Evolutionary conservation across 2,113 vertebrate species (phyloP), one percentile per base, ranked within the genome.

Genomic region (Heterotis niloticus): DNA sequence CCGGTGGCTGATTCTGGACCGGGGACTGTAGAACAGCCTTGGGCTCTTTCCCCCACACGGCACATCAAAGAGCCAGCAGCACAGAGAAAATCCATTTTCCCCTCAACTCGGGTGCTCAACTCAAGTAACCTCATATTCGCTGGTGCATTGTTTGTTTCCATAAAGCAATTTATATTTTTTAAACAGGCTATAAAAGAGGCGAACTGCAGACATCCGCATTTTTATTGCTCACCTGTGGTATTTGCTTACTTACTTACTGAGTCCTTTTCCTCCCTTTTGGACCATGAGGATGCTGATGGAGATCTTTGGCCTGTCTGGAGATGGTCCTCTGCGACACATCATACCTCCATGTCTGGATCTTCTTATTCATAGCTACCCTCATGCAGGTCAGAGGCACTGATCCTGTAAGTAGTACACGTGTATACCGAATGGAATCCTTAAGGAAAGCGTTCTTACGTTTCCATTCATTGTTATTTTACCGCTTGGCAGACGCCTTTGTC

Each of bases 1-100:
- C 64, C 68, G 51, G 70, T 51, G 44, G n/a, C 62, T 66, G 62
- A 66, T 57, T 75, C 78, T 74, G 71, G 78, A 44, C 78, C 26
- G 0, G 28, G 67, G 56, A 20, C 56, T 28, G n/a, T 20, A 67
- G 71, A 66, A 23, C 62, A 75, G 78, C 71, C 62, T 60, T 28
- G 71, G 64, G 71, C 78, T n/a, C 64, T 64, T 69, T 56, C 69
- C 28, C 68, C 57, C 68, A 74, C 69, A 79, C 10, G 34, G 34
- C 54, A 59, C 52, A 59, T 20, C 24, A 26, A 68, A 72, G 51
- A 24, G 69, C 12, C n/a, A 10, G 34, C 9, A 72, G 69, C 1
- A 23, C 28, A 5, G 44, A 26, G 14, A 72, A n/a, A 56, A 54
- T 29, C 14, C 18, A 54, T n/a, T 51, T 71, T 71, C 68, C 68